Conservation (phyloP, 2,797 vertebrate genomes). For the Myoxocephalus aenaeus region DNA sequence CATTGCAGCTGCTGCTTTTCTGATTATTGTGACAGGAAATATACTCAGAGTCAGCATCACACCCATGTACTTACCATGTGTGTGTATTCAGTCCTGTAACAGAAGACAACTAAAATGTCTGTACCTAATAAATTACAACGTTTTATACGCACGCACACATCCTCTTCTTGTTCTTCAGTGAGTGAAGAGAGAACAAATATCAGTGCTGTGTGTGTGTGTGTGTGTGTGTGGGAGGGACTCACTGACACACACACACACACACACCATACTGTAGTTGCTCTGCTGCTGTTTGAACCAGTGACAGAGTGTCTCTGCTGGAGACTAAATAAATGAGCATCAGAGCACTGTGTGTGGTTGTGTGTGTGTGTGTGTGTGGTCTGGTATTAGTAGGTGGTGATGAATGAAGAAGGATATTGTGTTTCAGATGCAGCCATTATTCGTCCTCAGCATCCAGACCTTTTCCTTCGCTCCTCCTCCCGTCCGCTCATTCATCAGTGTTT, state of each 20-base stretch:
- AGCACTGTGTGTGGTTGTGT: slow-evolving; percentile 41
- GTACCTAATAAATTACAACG: too few relatives aligned
- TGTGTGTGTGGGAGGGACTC: too few relatives aligned
- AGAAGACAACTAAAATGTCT: too few relatives aligned
- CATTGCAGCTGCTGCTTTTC: too few relatives aligned
- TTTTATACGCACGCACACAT: too few relatives aligned
- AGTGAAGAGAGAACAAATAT: neutral
- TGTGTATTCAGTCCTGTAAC: too few relatives aligned
- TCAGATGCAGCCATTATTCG: slow-evolving; percentile 73
- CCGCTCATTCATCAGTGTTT: slow-evolving; percentile 25
- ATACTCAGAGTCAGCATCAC: too few relatives aligned
- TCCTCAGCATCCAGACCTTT: slow-evolving; percentile 56
- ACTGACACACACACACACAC: slow-evolving; percentile 1
- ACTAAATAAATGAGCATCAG: slow-evolving; percentile 81
- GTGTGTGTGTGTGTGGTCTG: slow-evolving; percentile 31
- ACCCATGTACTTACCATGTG: too few relatives aligned
- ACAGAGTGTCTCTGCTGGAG: slow-evolving; percentile 43
- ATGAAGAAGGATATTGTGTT: slow-evolving; percentile 81
- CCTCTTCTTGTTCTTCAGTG: too few relatives aligned
- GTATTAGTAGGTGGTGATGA: slow-evolving; percentile 80
- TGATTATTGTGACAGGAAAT: too few relatives aligned
- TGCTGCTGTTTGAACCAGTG: slow-evolving; percentile 32
- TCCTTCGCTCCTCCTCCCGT: slow-evolving; percentile 1
- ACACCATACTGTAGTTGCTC: neutral
- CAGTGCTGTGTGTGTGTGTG: neutral